These are phyloP conservation scores for Malacoraja senta DNA, from an alignment of 2,797 vertebrate species.

Conservation along the genomic window DNA sequence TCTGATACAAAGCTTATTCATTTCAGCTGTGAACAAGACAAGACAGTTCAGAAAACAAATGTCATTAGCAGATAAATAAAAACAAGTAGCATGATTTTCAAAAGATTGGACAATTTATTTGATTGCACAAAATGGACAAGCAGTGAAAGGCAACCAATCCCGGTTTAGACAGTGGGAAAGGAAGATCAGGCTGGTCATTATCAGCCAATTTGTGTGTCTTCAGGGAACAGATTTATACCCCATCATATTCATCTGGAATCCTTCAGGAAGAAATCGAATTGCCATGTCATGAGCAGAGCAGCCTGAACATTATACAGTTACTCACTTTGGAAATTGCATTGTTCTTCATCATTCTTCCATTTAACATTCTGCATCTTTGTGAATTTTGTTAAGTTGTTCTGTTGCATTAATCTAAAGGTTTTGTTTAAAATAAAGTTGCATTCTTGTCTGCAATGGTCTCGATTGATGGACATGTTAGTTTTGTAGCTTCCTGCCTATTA, in stretches of 20 bases:
- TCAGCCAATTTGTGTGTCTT: not conserved
- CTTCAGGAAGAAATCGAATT: not conserved
- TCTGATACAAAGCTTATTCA: not conserved
- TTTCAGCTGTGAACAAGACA: not conserved
- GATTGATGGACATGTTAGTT: not conserved
- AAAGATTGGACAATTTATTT: not conserved
- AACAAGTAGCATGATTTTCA: not conserved
- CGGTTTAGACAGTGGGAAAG: not conserved
- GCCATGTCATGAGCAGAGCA: not conserved
- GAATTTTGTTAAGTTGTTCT: not conserved
- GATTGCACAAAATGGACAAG: not conserved
- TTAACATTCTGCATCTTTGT: not conserved
- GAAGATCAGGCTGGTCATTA: not conserved
- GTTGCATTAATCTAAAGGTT: not conserved
- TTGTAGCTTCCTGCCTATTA: not conserved
- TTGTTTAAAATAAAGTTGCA: not conserved
- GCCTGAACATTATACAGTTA: no score
- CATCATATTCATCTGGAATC: not conserved
- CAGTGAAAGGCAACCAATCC: not conserved
- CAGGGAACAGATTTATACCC: not conserved
- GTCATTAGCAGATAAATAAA: not conserved
- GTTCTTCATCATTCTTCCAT: not conserved
- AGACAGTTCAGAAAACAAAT: not conserved
- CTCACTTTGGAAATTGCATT: not conserved
- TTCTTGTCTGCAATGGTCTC: not conserved